These are phyloP conservation scores for Drosophila bocqueti DNA, from an alignment of 1,140 invertebrate species.

Conservation along the genomic window DNA sequence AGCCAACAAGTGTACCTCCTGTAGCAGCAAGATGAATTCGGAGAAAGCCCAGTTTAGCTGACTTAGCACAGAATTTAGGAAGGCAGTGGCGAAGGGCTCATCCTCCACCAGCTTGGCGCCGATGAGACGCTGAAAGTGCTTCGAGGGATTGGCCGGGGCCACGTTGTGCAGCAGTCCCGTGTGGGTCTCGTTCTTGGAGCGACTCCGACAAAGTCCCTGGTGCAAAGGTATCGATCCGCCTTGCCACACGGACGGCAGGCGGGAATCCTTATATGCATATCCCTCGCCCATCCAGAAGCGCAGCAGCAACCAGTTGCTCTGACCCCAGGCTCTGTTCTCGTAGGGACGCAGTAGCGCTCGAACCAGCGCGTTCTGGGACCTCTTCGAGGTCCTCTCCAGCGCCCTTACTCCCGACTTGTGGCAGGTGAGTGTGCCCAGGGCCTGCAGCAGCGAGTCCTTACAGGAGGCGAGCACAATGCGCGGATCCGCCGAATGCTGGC, in stretches of 20 bases:
- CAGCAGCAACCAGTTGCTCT: constrained; percentile 94
- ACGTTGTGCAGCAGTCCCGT: constrained; percentile 83
- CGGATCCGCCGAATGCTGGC: constrained; percentile 90
- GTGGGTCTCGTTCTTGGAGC: constrained; percentile 82
- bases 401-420: constrained; percentile 86
- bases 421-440: constrained; percentile 89
- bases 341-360: constrained; percentile 90
- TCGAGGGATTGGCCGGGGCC: constrained; percentile 80
- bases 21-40: constrained; percentile 94
- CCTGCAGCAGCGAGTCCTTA: constrained; percentile 91
- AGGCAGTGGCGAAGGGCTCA: constrained; percentile 86
- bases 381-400: constrained; percentile 88
- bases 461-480: constrained; percentile 91
- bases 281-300: constrained; percentile 94
- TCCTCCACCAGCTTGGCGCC: constrained; percentile 85
- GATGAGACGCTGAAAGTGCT: constrained; percentile 78
- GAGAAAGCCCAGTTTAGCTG: constrained; percentile 96
- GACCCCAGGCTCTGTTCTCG: constrained; percentile 93
- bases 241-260: constrained; percentile 80
- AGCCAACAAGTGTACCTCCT: constrained; percentile 88
- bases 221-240: constrained; percentile 68
- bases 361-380: constrained; percentile 88
- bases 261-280: constrained; percentile 91
- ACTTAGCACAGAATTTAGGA: constrained; percentile 92
- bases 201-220: constrained; percentile 76